Percentiles rank a stretch among this genome's conserved stretches.
phyloP scores from a whole-genome alignment of 2,888 invertebrate genomes.

The Athalia cordata region DNA sequence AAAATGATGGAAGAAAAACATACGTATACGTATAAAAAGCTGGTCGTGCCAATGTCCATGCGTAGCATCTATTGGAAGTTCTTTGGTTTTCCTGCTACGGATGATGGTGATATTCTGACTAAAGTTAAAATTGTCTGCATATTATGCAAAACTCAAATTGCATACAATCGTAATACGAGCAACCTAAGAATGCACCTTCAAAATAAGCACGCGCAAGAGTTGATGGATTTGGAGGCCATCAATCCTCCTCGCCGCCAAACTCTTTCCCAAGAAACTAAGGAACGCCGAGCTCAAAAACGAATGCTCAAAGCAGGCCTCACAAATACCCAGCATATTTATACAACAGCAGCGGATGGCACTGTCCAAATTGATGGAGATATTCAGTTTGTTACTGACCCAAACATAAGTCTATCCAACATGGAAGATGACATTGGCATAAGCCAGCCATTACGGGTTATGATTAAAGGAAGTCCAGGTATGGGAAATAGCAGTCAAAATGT shows the following conservation, averaged over 20 bases:
- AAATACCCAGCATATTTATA: slow-evolving; percentile 68
- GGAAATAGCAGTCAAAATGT: slow-evolving; percentile 62
- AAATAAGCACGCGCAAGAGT: slow-evolving; percentile 73
- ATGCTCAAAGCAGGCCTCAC: slow-evolving; percentile 63
- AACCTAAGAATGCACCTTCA: slow-evolving; percentile 75
- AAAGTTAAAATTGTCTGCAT: slow-evolving; percentile 74
- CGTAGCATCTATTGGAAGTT: slow-evolving; percentile 75
- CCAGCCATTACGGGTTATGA: slow-evolving; percentile 64
- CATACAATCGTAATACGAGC: slow-evolving; percentile 75
- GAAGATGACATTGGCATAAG: slow-evolving; percentile 67
- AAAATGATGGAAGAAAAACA: slow-evolving; percentile 71
- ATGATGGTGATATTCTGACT: slow-evolving; percentile 73
- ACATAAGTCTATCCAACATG: slow-evolving; percentile 65
- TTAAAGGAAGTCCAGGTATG: slow-evolving; percentile 57
- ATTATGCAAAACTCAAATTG: slow-evolving; percentile 74
- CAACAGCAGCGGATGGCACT: slow-evolving; percentile 71
- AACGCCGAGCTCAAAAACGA: slow-evolving; percentile 66
- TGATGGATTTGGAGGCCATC: slow-evolving; percentile 68
- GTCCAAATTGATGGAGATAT: slow-evolving; percentile 72
- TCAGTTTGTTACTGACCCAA: slow-evolving; percentile 71
- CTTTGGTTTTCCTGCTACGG: slow-evolving; percentile 75
- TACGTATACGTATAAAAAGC: slow-evolving; percentile 72
- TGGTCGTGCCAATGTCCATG: slow-evolving; percentile 75
- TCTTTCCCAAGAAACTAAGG: slow-evolving; percentile 66
- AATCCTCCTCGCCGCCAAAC: slow-evolving; percentile 66